phyloP scores from a whole-genome alignment of 2,797 vertebrate species.

The Cichlasoma orientale region DNA sequence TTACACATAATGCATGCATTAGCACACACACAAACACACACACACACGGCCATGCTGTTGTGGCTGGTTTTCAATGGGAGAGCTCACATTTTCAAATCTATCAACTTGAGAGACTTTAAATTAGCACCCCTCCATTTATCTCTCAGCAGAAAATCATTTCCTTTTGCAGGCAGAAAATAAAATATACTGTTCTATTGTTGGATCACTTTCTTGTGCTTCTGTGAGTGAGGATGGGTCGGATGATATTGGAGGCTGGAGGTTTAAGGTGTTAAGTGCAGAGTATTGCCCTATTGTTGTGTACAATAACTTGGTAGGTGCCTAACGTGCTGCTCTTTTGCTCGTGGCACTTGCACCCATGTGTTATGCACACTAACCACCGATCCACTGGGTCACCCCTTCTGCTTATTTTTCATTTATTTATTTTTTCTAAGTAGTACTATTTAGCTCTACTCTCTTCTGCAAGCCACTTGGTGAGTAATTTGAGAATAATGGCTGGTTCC shows the following conservation, averaged over 20 bases:
- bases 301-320: not conserved
- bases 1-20: no score
- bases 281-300: not conserved
- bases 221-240: not conserved
- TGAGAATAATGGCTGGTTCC: constrained; percentile 11
- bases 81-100: not conserved
- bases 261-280: not conserved
- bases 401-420: not conserved
- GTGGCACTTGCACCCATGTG: not conserved
- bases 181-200: constrained; percentile 4
- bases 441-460: not conserved
- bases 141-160: constrained; percentile 26
- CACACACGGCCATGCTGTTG: not conserved
- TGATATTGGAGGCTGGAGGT: not conserved
- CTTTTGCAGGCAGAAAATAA: constrained; percentile 5
- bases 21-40: not conserved
- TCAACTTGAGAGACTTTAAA: constrained; percentile 4
- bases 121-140: constrained; percentile 15
- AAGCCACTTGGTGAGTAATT: constrained; percentile 15
- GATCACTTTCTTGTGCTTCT: constrained; percentile 22
- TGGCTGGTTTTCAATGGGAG: not conserved
- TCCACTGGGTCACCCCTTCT: no score
- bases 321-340: not conserved
- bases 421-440: not conserved
- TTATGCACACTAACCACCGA: not conserved